Percentiles rank a stretch among this genome's conserved stretches.
phyloP scores from a whole-genome alignment of 2,888 invertebrate species.

The Alitta virens region DNA sequence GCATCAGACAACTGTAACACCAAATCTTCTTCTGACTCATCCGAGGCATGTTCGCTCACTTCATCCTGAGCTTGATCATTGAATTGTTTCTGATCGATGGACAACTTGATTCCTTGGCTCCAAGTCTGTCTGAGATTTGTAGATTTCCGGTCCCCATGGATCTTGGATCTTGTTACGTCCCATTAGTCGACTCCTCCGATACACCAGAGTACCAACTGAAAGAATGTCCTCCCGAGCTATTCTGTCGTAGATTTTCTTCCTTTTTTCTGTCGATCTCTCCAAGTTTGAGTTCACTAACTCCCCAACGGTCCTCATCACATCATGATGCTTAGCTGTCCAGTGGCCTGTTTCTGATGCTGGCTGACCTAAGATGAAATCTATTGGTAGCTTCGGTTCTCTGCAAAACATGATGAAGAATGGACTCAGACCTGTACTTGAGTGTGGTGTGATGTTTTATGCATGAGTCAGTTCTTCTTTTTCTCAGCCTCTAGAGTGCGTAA shows the following conservation, averaged over 20 bases:
- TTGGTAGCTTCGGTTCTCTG: not conserved
- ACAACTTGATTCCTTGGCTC: too few relatives aligned
- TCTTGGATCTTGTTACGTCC: not conserved
- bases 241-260: not conserved
- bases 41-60: too few relatives aligned
- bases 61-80: too few relatives aligned
- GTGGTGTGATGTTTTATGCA: not conserved
- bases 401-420: not conserved
- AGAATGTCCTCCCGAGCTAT: not conserved
- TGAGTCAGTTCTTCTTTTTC: not conserved
- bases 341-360: not conserved
- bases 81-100: too few relatives aligned
- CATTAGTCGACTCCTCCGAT: not conserved
- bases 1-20: too few relatives aligned
- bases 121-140: too few relatives aligned
- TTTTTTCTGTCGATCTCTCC: too few relatives aligned
- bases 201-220: not conserved
- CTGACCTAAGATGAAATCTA: not conserved
- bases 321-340: too few relatives aligned
- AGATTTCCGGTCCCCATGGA: not conserved
- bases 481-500: not conserved
- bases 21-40: too few relatives aligned
- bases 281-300: too few relatives aligned
- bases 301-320: too few relatives aligned
- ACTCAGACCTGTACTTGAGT: too few relatives aligned